Base-by-base conservation (phyloP, 2,888 invertebrate species). In the Phorcus lineatus region DNA sequence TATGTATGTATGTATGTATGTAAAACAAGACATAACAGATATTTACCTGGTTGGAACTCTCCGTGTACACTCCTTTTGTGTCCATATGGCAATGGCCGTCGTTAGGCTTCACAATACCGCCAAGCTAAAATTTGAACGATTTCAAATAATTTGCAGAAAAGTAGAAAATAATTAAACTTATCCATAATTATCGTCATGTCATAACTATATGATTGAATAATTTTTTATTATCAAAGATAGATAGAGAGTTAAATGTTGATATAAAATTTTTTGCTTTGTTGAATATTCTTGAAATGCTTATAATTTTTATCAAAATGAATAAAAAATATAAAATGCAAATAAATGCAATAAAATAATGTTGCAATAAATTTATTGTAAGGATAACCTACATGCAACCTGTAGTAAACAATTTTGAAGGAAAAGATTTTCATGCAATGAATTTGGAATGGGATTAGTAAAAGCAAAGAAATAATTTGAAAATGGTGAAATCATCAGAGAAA, bases 101-200 rank as follows among this genome's bases (percentile, higher is more conserved):
- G 83, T 93, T 93, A 0, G 93, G 93, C 19, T 88, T 91, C 4
- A 93, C 91, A 54, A 93, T 92, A n/a, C 93, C 93, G 55, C 92
- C 93, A 53, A 93, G 89, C 93, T 93, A 82, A 28, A 82, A 80
- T 53, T 78, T 55, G 7, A 24, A 57, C 82, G 47, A 47, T 17
- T 24, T 77, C n/a, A 54, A 66, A 62, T 9, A 55, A 17, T 3
- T 57, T 13, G 28, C 74, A 11, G 79, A 7, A 54, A 52, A n/a
- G n/a, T n/a, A n/a, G n/a, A n/a, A n/a, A n/a, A n/a, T n/a, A 78
- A n/a, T 31, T 7, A 36, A 67, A 75, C 28, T 31, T 17, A 74
- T 17, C 13, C 4, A 13, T 16, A 36, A 17, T 28, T 74, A 17
- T n/a, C n/a, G n/a, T n/a, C n/a, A n/a, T n/a, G n/a, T n/a, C n/a